Evolutionary conservation across 2,113 vertebrate genomes (phyloP), one percentile per base, ranked within the genome.

Genomic region (Egretta garzetta): DNA sequence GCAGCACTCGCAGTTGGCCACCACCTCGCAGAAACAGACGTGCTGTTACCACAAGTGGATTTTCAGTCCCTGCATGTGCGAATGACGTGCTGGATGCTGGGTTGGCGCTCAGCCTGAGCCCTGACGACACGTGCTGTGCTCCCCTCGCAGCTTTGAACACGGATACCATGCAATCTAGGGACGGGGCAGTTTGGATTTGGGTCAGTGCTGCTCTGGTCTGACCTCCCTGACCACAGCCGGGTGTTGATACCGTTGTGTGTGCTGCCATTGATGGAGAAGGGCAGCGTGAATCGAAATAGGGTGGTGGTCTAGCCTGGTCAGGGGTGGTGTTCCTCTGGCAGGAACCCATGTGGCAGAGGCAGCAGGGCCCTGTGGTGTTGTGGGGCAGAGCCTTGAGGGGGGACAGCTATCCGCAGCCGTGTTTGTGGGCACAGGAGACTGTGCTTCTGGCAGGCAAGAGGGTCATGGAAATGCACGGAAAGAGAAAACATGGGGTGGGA

Each of bases 11-110:
- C 93, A 97, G 96, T 96, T 96, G 93, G 96, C 95, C 96, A 94
- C 93, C 96, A 95, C 95, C 96, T 96, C 37, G 9, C 41, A 8
- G 87, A 56, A 96, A 96, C 96, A 96, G 96, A 96, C 96, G 74
- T 90, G 93, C 92, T 90, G 92, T 95, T 96, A 94, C 87, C 95
- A 79, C 95, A 91, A 96, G 96, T 90, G 93, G 93, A 87, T 94
- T 93, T 94, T 59, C 96, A 95, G 92, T 93, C 84, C 43, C 60
- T 79, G 93, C 91, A 95, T 89, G 96, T 97, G 96, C 0, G 91
- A 97, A 96, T 63, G 93, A 94, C 93, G 30, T 89, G 93, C 73
- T 84, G 91, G 91, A 33, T 95, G 91, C 93, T 67, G 94, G 47
- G 41, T 35, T 96, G 96, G 96, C 91, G 2, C 86, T 63, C 89